Base-by-base conservation (phyloP, 2,113 vertebrate genomes). In the Jacana jacana region DNA sequence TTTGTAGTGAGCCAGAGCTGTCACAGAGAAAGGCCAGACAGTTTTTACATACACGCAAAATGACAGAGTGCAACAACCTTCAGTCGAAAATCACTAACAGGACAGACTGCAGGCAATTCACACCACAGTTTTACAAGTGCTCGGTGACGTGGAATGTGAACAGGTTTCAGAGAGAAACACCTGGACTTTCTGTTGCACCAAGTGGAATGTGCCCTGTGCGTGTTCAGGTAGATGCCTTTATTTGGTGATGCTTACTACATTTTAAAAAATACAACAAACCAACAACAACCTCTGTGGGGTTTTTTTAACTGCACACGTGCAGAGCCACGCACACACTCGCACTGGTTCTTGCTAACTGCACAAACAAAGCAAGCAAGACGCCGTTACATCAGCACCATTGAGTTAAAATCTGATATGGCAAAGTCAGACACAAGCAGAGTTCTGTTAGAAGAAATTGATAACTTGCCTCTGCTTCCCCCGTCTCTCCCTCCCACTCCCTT, bases 81-180 rank as follows among this genome's bases (percentile, higher is more conserved):
- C 71, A 30, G 55, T 22, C 1, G 0, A 79, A 49, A 78, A 57
- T 14, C 44, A 48, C 46, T 57, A 64, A 92, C 4, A 72, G 42
- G 51, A 75, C 51, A 86, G 66, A 65, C 51, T 49, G 83, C 58
- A 63, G 73, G 77, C 65, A 37, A 49, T 27, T 42, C 61, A 63
- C 52, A 51, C 9, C 4, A 88, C 27, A 65, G 76, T 33, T 70
- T 66, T 27, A 91, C 0, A 0, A 77, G 54, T 57, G 68, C 80
- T 92, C 14, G 0, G 88, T 71, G 54, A 84, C 33, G 31, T 63
- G 95, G 95, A 97, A 97, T 93, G 89, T 81, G 85, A 89, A 89
- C 15, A 37, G 69, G 58, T 63, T 48, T 85, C 64, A 63, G 72
- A 90, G 17, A 76, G 48, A 72, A 89, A 89, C 3, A 2, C 65